These are phyloP conservation scores for Rhombomys opimus DNA, from an alignment of 2,113 vertebrate species.

Conservation along the genomic window DNA sequence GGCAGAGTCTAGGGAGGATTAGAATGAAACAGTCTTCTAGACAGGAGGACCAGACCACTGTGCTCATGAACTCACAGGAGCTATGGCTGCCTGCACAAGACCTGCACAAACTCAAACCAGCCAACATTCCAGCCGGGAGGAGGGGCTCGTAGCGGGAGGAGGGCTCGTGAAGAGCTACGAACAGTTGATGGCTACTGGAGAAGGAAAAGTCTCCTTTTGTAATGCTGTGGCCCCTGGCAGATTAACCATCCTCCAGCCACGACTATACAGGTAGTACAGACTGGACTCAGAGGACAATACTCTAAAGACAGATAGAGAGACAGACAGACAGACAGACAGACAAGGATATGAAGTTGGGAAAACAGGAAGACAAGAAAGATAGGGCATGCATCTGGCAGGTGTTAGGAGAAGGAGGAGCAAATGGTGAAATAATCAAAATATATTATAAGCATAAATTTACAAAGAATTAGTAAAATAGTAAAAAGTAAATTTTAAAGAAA, in stretches of 20 bases:
- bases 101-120: neutral
- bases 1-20: neutral
- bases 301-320: neutral
- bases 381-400: neutral
- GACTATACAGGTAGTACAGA: neutral
- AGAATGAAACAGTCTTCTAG: neutral
- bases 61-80: neutral
- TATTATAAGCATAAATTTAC: neutral
- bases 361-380: neutral
- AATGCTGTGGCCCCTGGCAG: neutral
- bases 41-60: neutral
- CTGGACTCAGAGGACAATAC: neutral
- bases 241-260: neutral
- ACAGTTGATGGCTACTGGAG: neutral
- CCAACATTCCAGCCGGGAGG: neutral
- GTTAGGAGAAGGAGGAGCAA: neutral
- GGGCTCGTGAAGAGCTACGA: neutral
- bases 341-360: neutral
- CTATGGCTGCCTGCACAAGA: neutral
- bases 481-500: neutral
- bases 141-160: too few relatives aligned
- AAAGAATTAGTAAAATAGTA: neutral
- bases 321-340: neutral
- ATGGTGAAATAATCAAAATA: neutral
- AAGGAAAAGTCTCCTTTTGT: neutral